Evolutionary conservation across 2,113 vertebrate species (phyloP).

Genomic region (Cyprinodon tularosa): DNA sequence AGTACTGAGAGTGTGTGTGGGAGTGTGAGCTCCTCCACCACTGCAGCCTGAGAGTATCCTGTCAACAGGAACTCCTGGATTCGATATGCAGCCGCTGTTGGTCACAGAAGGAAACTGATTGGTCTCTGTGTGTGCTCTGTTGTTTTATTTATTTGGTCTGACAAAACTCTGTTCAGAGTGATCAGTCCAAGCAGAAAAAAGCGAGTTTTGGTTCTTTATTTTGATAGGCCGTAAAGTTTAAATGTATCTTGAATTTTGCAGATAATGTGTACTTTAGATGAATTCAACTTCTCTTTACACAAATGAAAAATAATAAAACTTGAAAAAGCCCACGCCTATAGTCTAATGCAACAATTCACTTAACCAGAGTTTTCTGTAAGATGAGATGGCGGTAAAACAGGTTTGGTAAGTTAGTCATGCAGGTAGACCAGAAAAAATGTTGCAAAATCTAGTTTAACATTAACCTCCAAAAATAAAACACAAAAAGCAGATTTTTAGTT

Average conservation of each 20-base stretch:
- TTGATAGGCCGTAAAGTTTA: not conserved
- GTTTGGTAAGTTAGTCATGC: slow-evolving; percentile 48
- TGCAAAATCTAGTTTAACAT: slow-evolving; percentile 12
- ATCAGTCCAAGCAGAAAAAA: not conserved
- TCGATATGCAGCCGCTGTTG: slow-evolving; percentile 63
- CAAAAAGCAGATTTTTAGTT: not conserved
- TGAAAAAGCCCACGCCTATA: not conserved
- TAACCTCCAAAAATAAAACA: not conserved
- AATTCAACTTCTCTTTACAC: not conserved
- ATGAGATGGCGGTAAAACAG: slow-evolving; percentile 41
- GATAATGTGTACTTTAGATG: not conserved
- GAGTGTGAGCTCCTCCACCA: slow-evolving; percentile 56
- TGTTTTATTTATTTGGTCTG: slow-evolving; percentile 33
- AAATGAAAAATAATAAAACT: not conserved
- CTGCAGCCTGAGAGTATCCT: slow-evolving; percentile 68
- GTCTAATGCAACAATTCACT: not conserved
- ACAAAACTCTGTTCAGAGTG: slow-evolving; percentile 28
- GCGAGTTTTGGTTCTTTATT: not conserved
- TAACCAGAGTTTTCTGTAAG: not conserved
- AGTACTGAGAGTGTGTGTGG: slow-evolving; percentile 25
- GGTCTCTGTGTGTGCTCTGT: slow-evolving; percentile 46
- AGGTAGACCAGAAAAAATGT: not conserved
- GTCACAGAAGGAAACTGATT: slow-evolving; percentile 76
- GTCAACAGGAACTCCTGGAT: slow-evolving; percentile 81
- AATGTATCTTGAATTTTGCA: not conserved